These are phyloP conservation scores for Scleropages formosus DNA, from an alignment of 2,797 vertebrate species.

Conservation along the genomic window DNA sequence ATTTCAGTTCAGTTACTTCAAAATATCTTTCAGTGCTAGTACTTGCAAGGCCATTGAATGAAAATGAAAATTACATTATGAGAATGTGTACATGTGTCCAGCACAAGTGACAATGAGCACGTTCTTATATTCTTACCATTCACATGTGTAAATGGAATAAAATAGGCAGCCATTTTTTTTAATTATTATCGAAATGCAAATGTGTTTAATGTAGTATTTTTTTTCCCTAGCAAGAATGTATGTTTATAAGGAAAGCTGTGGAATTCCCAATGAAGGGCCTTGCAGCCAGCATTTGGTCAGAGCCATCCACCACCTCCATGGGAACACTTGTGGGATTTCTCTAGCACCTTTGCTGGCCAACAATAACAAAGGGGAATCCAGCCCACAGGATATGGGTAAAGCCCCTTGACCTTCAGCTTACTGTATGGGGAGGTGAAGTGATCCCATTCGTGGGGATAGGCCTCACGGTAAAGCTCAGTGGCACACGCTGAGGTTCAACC, in stretches of 20 bases:
- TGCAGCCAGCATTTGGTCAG: conserved; percentile 17
- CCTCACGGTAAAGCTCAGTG: conserved; percentile 12
- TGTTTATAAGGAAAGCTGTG: not conserved
- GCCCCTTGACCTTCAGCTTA: conserved; percentile 15
- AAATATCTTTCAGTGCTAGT: too few relatives aligned
- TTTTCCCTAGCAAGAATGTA: not conserved
- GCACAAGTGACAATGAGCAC: too few relatives aligned
- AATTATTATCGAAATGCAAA: too few relatives aligned
- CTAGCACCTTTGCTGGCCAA: conserved; percentile 19
- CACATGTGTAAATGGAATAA: not conserved
- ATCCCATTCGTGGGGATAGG: not conserved
- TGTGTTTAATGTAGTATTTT: not conserved
- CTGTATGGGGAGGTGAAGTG: conserved; percentile 17
- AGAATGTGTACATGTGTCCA: too few relatives aligned
- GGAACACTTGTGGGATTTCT: not conserved
- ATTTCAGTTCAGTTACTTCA: too few relatives aligned
- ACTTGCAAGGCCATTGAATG: too few relatives aligned
- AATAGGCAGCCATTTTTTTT: not conserved
- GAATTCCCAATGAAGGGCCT: too few relatives aligned
- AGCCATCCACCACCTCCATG: conserved; percentile 7
- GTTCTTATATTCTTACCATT: not conserved
- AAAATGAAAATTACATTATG: too few relatives aligned
- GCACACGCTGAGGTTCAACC: too few relatives aligned
- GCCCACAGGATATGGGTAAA: conserved; percentile 27
- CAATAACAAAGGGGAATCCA: conserved; percentile 28